Conservation (phyloP, 2,888 invertebrate species). For the Phortica magna region DNA sequence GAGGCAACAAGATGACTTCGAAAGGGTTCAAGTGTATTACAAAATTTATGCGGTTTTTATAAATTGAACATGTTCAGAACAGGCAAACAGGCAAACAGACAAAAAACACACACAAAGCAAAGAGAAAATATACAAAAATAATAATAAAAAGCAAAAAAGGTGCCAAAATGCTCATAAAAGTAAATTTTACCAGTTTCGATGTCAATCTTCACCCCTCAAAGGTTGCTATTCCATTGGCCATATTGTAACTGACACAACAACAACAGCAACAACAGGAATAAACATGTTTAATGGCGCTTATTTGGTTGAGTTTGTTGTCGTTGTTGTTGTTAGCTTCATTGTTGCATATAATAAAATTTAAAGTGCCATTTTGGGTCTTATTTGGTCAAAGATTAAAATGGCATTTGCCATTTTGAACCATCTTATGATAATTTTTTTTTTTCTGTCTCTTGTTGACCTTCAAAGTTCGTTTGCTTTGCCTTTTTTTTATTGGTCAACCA, state of each 20-base stretch:
- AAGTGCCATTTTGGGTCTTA: constrained; percentile 71
- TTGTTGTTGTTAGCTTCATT: constrained; percentile 41
- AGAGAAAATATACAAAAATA: neutral
- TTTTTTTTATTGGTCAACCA: neutral
- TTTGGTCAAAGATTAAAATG: constrained; percentile 71
- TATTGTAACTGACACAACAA: constrained; percentile 37
- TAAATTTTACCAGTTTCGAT: constrained; percentile 45
- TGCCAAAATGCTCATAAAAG: constrained; percentile 57
- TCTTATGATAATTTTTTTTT: neutral
- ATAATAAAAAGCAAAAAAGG: neutral
- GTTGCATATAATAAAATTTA: constrained; percentile 68
- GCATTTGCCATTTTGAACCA: constrained; percentile 52
- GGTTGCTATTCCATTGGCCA: neutral
- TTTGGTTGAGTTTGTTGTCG: constrained; percentile 53
- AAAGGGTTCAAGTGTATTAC: constrained; percentile 47
- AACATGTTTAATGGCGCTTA: constrained; percentile 59
- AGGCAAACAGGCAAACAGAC: too few species aligned
- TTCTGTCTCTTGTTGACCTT: neutral
- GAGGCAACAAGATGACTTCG: neutral
- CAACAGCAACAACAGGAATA: neutral
- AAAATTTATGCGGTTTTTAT: constrained; percentile 64
- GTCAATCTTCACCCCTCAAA: neutral
- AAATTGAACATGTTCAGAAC: constrained; percentile 10
- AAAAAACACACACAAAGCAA: constrained; percentile 4
- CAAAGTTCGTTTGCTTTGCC: too few species aligned